Conservation (phyloP, 2,888 invertebrate genomes). For the Chromoteleia sp. region DNA sequence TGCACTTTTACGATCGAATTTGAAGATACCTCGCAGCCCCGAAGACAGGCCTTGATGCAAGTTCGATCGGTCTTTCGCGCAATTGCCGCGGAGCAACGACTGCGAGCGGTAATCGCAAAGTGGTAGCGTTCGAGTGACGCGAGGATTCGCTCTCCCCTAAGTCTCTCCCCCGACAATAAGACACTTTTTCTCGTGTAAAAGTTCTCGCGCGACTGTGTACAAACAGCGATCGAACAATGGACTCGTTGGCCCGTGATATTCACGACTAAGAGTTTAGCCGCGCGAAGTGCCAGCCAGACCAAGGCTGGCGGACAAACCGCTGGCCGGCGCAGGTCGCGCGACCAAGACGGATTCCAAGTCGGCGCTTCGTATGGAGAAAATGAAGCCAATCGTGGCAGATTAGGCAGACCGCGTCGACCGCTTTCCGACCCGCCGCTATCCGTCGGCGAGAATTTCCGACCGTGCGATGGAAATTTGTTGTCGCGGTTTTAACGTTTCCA, state of each 20-base stretch:
- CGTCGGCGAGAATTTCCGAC: too few relatives aligned
- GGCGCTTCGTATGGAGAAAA: not conserved
- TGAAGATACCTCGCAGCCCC: too few relatives aligned
- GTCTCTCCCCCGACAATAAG: constrained; percentile 56
- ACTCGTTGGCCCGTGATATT: constrained; percentile 76
- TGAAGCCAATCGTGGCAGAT: constrained; percentile 4
- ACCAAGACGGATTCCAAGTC: constrained; percentile 25
- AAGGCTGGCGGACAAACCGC: not conserved
- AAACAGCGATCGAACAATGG: constrained; percentile 75
- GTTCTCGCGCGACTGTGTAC: constrained; percentile 61
- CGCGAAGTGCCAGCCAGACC: constrained; percentile 27
- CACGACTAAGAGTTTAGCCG: constrained; percentile 61
- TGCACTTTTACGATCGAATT: too few relatives aligned
- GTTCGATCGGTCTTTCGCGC: not conserved
- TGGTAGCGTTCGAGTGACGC: constrained; percentile 44
- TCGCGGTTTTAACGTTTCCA: too few relatives aligned
- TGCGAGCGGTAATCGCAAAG: constrained; percentile 4
- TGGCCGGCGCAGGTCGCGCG: not conserved
- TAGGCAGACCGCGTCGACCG: not conserved
- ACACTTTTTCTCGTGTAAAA: constrained; percentile 65
- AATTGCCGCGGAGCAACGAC: not conserved
- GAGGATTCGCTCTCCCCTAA: constrained; percentile 22
- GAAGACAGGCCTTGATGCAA: too few relatives aligned
- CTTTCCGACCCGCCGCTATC: too few relatives aligned
- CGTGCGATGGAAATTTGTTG: too few relatives aligned